Percentiles rank a stretch among this genome's conserved stretches.
phyloP scores from a whole-genome alignment of 2,797 vertebrate genomes.

The Hozukius guyotensis region DNA sequence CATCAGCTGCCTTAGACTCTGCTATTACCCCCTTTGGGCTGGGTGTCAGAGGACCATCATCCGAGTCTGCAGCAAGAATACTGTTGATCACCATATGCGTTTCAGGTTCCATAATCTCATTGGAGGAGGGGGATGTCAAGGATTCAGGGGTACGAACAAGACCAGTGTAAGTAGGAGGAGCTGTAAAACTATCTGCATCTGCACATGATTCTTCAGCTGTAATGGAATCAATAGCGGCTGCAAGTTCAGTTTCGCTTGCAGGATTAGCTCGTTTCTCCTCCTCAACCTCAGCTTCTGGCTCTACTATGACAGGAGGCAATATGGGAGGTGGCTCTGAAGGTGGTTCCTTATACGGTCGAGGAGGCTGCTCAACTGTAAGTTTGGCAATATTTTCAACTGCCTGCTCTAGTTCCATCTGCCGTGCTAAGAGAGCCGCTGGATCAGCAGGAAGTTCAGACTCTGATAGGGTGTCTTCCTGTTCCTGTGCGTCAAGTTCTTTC shows the following conservation, averaged over 20 bases:
- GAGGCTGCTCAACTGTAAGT: conserved; percentile 86
- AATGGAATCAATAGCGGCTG: conserved; percentile 97
- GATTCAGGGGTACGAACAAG: conserved; percentile 83
- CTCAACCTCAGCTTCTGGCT: conserved; percentile 82
- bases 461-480: conserved; percentile 80
- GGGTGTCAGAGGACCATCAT: conserved; percentile 60
- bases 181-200: conserved; percentile 90
- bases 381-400: conserved; percentile 98
- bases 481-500: conserved; percentile 73
- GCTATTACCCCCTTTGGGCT: conserved; percentile 56
- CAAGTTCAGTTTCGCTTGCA: conserved; percentile 96
- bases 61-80: conserved; percentile 80
- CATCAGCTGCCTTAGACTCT: conserved; percentile 80
- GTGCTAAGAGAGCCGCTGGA: conserved; percentile 89
- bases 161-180: conserved; percentile 86
- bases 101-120: conserved; percentile 88
- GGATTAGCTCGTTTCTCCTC: conserved; percentile 92
- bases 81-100: conserved; percentile 86
- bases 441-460: conserved; percentile 83
- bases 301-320: conserved; percentile 77
- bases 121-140: conserved; percentile 79
- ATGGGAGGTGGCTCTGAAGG: conserved; percentile 71
- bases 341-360: conserved; percentile 88
- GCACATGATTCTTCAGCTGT: conserved; percentile 90
- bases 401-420: conserved; percentile 94